phyloP scores from a whole-genome alignment of 2,113 vertebrate genomes.

The Macrotus californicus region DNA sequence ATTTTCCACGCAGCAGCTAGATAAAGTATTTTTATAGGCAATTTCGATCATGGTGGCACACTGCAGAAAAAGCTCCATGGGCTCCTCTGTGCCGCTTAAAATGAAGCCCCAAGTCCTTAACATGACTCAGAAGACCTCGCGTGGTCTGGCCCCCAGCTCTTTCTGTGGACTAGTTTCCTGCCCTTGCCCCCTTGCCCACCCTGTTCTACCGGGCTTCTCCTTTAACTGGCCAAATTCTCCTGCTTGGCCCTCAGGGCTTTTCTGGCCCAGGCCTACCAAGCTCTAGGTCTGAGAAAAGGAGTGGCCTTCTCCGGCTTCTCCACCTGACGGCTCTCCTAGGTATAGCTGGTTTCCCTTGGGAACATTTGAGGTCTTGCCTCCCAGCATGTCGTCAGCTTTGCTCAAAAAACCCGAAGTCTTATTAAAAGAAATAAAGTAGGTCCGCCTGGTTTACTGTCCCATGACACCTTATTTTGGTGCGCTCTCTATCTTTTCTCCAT shows the following conservation, averaged over 20 bases:
- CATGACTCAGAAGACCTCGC: background rate
- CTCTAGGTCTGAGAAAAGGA: background rate
- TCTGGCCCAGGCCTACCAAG: background rate
- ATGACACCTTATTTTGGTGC: background rate
- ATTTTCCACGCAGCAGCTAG: background rate
- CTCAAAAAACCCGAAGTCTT: background rate
- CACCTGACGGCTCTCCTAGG: too few species aligned
- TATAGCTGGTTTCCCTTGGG: background rate
- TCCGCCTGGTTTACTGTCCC: background rate
- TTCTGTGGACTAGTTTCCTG: background rate
- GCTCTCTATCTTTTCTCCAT: background rate
- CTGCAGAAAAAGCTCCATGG: background rate
- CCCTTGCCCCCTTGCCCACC: accelerated
- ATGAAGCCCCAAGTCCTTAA: background rate
- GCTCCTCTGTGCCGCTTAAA: background rate
- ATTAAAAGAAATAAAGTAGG: background rate
- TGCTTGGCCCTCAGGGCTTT: background rate
- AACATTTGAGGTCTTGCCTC: background rate
- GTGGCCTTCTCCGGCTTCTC: background rate
- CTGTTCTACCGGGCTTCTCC: background rate
- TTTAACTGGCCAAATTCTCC: background rate
- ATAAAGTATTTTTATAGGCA: background rate
- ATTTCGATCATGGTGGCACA: background rate
- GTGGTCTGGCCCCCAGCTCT: background rate
- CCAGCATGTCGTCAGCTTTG: background rate